phyloP scores from a whole-genome alignment of 1,140 invertebrate species.

The Anagrus nilaparvatae region DNA sequence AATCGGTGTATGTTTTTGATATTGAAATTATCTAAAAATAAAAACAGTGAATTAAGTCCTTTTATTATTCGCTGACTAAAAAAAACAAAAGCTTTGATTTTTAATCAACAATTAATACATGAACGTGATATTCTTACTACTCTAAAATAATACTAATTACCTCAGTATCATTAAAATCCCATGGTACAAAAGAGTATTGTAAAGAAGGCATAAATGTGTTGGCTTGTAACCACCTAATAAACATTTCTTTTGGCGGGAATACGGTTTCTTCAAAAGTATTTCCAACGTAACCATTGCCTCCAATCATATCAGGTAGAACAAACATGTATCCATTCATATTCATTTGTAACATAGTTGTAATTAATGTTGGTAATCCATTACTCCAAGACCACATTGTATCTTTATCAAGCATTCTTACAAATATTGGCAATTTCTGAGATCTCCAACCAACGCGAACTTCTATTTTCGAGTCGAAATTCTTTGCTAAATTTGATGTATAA shows the following conservation, averaged over 20 bases:
- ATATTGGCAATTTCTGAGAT: conserved; percentile 69
- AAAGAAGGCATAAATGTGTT: conserved; percentile 78
- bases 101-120: neutral
- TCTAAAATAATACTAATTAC: conserved; percentile 21
- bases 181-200: conserved; percentile 82
- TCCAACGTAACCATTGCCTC: conserved; percentile 69
- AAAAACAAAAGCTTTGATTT: neutral
- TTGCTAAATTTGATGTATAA: conserved; percentile 53
- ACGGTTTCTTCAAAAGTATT: conserved; percentile 33
- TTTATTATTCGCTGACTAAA: neutral
- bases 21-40: conserved; percentile 50
- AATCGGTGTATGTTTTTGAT: conserved; percentile 50
- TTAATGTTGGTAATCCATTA: conserved; percentile 68
- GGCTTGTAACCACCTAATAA: conserved; percentile 80
- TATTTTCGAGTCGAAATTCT: conserved; percentile 53
- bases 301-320: conserved; percentile 85
- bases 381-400: conserved; percentile 68
- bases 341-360: conserved; percentile 70
- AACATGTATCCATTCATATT: conserved; percentile 77
- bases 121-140: neutral
- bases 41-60: too few species aligned
- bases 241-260: conserved; percentile 66
- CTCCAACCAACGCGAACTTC: conserved; percentile 60
- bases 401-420: conserved; percentile 83
- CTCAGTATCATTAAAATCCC: conserved; percentile 73